Conservation (phyloP, 2,888 invertebrate genomes). For the Atrina japonica region DNA sequence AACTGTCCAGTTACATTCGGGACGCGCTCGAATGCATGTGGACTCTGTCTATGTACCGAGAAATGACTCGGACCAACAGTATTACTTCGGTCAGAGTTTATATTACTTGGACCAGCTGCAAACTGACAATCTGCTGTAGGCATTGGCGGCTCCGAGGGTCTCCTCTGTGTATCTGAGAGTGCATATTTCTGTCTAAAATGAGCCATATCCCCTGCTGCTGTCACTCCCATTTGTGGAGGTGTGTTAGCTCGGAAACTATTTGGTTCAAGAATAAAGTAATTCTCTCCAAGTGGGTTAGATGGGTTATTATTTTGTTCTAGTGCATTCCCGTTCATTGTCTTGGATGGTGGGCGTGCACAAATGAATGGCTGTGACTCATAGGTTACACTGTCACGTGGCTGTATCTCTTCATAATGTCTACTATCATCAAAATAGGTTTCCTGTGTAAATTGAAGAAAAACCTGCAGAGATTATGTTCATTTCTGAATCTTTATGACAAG, state of each 20-base stretch:
- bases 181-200: constrained; percentile 23
- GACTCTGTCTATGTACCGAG: constrained; percentile 17
- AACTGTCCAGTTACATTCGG: constrained; percentile 17
- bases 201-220: constrained; percentile 9
- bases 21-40: constrained; percentile 9
- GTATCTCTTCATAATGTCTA: constrained; percentile 27
- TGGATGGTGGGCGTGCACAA: background rate
- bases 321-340: constrained; percentile 8
- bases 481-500: no score
- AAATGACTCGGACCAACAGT: constrained; percentile 14
- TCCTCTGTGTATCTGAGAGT: background rate
- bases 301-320: constrained; percentile 36
- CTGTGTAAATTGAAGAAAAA: background rate
- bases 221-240: constrained; percentile 6
- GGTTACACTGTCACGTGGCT: constrained; percentile 16
- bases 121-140: background rate
- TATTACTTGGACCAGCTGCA: background rate
- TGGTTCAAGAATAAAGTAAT: constrained; percentile 46
- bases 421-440: constrained; percentile 19
- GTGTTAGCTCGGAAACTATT: background rate
- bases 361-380: constrained; percentile 37
- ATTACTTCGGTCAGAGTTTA: constrained; percentile 9
- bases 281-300: constrained; percentile 30
- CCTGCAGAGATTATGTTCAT: background rate
- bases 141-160: constrained; percentile 3